Percentiles rank a stretch among this genome's conserved stretches.
phyloP scores from a whole-genome alignment of 1,140 invertebrate genomes.

The Antheraea mylitta region DNA sequence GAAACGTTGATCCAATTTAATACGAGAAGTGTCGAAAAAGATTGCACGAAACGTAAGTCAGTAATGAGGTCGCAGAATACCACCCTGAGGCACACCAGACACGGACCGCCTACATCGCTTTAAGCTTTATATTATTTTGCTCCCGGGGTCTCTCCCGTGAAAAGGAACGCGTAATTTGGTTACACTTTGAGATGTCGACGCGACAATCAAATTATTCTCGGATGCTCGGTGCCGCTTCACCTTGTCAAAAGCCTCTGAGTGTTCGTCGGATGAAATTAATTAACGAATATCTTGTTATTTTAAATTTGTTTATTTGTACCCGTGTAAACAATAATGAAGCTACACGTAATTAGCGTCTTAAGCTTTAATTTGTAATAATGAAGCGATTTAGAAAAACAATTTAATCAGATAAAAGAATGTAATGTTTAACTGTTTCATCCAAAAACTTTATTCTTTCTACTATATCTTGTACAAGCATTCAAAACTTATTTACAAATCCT shows the following conservation, averaged over 20 bases:
- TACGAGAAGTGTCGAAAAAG: conserved; percentile 63
- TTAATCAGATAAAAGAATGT: conserved; percentile 14
- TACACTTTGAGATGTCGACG: conserved; percentile 72
- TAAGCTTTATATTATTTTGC: conserved; percentile 65
- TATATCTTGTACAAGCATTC: too few relatives aligned
- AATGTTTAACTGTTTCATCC: conserved; percentile 9
- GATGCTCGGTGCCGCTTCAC: conserved; percentile 44
- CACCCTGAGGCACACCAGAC: neutral
- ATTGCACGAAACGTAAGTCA: neutral
- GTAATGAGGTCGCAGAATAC: neutral
- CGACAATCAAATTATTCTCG: conserved; percentile 69
- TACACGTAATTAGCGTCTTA: neutral
- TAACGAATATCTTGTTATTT: conserved; percentile 14
- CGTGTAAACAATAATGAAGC: neutral
- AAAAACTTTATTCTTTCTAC: too few relatives aligned
- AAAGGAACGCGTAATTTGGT: conserved; percentile 55
- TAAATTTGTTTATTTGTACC: neutral
- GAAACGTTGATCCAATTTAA: conserved; percentile 66
- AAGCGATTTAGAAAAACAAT: neutral
- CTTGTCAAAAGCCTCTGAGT: conserved; percentile 64
- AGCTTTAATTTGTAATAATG: neutral
- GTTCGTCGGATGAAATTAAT: conserved; percentile 15
- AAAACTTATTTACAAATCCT: too few relatives aligned
- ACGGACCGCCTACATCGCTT: neutral
- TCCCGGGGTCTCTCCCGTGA: conserved; percentile 42